Evolutionary conservation across 2,797 vertebrate genomes (phyloP), one percentile per base, ranked within the genome.

Genomic region (Thalassophryne amazonica): DNA sequence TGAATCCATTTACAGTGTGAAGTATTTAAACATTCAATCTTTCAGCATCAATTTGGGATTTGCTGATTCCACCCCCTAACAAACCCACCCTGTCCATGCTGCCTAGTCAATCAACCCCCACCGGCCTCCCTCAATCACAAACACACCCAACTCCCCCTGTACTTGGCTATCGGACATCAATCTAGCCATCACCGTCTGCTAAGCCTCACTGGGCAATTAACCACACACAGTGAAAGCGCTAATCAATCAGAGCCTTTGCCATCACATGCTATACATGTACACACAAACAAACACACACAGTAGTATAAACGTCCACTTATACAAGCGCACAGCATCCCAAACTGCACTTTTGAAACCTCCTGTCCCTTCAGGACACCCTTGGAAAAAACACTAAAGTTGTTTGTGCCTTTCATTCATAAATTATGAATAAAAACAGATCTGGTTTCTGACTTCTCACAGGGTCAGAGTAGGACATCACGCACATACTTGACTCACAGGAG

Each of bases 151-250:
- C 49, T 50, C 79, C 66, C 64, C 63, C 58, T 51, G 60, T 60
- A 66, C 72, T 78, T 78, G 80, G 84, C 86, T 81, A 86, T 85
- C 46, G 70, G 78, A 88, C 87, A 87, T 90, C 86, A 86, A 83
- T 87, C 84, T 85, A 80, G 81, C 84, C 78, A 80, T 86, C 81
- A 82, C 84, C 74, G 85, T 87, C 88, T 90, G 88, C 83, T 91
- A 84, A 84, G 83, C 80, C 79, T 91, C 88, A 90, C 86, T 75
- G 78, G 76, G 86, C 88, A 91, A 91, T 91, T 91, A 91, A 88
- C 76, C 86, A 83, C 87, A 90, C 89, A 85, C 83, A 89, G 80
- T 88, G 89, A 91, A 91, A 88, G 88, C 88, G 87, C 85, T 89
- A 90, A 91, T 91, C 89, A 91, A 87, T 89, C 84, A 81, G 86